A percentile compares a stretch with the other conserved stretches of the same genome.
Conservation (phyloP, 1,140 invertebrate genomes). For the Leptonema lineaticorne region DNA sequence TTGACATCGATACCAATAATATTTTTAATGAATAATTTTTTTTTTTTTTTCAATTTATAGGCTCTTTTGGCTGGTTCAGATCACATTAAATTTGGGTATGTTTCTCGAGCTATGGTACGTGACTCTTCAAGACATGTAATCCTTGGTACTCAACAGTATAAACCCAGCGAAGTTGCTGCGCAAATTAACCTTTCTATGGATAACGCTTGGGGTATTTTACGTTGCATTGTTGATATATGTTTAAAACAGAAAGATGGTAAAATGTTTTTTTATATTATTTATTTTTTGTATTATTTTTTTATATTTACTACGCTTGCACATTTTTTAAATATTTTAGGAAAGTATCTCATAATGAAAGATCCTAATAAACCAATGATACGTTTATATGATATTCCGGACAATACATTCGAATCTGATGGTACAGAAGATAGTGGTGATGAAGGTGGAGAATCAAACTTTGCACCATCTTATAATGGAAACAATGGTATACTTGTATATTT, state of each 20-base stretch:
- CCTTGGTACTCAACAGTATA: conserved; percentile 97
- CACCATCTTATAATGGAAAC: conserved; percentile 48
- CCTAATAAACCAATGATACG: conserved; percentile 97
- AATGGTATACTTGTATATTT: no score
- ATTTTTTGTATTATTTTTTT: conserved; percentile 9
- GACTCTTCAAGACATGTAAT: conserved; percentile 97
- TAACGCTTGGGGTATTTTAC: conserved; percentile 98
- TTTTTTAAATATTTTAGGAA: conserved; percentile 49
- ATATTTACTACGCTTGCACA: background rate
- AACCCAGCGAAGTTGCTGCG: conserved; percentile 96
- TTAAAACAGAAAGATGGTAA: conserved; percentile 96
- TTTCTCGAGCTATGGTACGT: conserved; percentile 88
- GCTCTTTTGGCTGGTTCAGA: conserved; percentile 95
- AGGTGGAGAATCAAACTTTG: conserved; percentile 62
- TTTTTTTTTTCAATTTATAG: conserved; percentile 40
- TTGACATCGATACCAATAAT: background rate
- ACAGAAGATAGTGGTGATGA: conserved; percentile 90
- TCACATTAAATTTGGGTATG: conserved; percentile 98
- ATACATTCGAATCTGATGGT: conserved; percentile 97
- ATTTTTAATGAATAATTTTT: conserved; percentile 3
- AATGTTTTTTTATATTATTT: conserved; percentile 44
- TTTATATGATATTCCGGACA: conserved; percentile 96
- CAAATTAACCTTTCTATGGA: conserved; percentile 99
- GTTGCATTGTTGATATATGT: conserved; percentile 96
- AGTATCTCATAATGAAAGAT: conserved; percentile 99